These are phyloP conservation scores for Lordiphosa collinella DNA, from an alignment of 1,140 invertebrate genomes.

Conservation along the genomic window DNA sequence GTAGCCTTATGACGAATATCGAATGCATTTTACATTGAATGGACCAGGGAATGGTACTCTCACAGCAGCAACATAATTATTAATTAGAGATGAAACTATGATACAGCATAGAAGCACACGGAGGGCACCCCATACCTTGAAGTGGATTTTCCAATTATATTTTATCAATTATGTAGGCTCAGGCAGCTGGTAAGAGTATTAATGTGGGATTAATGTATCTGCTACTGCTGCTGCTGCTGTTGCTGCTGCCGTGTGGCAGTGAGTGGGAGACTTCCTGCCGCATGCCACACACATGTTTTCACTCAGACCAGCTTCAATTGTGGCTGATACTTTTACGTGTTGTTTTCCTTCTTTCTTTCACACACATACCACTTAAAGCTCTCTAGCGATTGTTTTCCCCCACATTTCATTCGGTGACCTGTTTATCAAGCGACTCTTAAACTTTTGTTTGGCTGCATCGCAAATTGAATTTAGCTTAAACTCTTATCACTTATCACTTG, in stretches of 20 bases:
- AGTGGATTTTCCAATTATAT: conserved; percentile 59
- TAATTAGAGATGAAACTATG: no score
- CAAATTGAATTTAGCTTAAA: conserved; percentile 47
- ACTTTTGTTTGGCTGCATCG: conserved; percentile 35
- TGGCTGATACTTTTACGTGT: conserved; percentile 18
- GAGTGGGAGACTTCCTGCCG: conserved; percentile 35
- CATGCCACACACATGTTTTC: conserved; percentile 29
- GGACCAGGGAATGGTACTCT: no score
- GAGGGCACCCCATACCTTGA: not conserved
- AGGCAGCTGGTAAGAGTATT: conserved; percentile 26
- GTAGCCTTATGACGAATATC: no score
- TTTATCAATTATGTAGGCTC: conserved; percentile 44
- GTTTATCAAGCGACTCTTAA: conserved; percentile 11
- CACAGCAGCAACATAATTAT: no score
- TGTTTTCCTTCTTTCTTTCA: conserved; percentile 12
- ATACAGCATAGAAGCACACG: no score
- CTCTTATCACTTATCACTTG: conserved; percentile 55
- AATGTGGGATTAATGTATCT: conserved; percentile 36
- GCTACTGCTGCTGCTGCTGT: conserved; percentile 1
- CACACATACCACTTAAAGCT: conserved; percentile 30
- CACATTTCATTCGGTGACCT: not conserved
- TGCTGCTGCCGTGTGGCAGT: not conserved
- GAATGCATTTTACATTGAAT: no score
- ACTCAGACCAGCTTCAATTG: conserved; percentile 9
- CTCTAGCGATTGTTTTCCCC: not conserved